Conservation (phyloP, 2,113 vertebrate species). For the Alethe diademata region DNA sequence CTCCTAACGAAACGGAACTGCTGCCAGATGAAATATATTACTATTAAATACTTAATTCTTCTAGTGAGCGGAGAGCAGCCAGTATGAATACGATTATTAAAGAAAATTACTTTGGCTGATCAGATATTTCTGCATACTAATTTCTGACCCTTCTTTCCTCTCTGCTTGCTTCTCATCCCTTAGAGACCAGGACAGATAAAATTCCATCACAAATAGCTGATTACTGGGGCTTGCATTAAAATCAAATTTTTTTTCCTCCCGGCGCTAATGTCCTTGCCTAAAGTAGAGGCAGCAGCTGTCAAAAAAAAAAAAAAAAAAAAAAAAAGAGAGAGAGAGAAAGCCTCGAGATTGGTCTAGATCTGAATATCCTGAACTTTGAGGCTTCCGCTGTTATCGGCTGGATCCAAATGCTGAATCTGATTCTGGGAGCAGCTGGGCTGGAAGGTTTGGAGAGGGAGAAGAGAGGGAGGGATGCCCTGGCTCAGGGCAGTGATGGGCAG, state of each 20-base stretch:
- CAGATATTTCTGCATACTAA: constrained; percentile 93
- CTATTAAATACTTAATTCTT: constrained; percentile 92
- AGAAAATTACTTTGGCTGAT: constrained; percentile 91
- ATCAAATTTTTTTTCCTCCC: constrained; percentile 71
- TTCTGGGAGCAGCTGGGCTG: not conserved
- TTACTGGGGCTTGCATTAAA: constrained; percentile 82
- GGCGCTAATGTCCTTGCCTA: constrained; percentile 75
- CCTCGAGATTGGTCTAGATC: constrained; percentile 45
- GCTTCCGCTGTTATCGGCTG: not conserved
- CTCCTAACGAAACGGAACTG: constrained; percentile 84
- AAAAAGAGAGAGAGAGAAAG: not conserved
- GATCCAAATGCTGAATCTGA: not conserved
- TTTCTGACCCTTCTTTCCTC: constrained; percentile 87
- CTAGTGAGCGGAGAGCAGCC: constrained; percentile 85
- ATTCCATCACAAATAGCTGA: constrained; percentile 89
- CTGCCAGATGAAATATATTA: constrained; percentile 88
- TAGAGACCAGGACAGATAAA: constrained; percentile 85
- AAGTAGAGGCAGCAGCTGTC: constrained; percentile 66
- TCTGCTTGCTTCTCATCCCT: constrained; percentile 80
- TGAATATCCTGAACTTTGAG: constrained; percentile 40
- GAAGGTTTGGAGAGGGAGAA: rapidly evolving
- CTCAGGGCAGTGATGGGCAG: not conserved
- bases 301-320: not conserved
- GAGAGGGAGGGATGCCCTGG: not conserved
- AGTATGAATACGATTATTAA: constrained; percentile 92